Evolutionary conservation across 2,113 vertebrate species (phyloP).

Genomic region (Cynoglossus semilaevis): DNA sequence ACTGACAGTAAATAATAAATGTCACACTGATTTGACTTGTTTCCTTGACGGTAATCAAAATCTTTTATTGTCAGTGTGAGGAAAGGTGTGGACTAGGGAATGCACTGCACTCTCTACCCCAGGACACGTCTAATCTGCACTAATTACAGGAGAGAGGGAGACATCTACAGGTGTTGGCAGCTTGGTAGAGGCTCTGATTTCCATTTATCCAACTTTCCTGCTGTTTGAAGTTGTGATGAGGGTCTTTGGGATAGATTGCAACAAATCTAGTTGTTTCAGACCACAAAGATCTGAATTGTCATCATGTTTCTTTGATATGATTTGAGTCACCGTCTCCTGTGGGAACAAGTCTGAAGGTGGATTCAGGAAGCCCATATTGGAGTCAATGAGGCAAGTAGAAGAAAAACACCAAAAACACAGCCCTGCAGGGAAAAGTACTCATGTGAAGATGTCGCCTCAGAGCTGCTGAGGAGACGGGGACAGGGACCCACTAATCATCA

Average conservation of each 20-base stretch:
- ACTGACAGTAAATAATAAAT: too few relatives aligned
- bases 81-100: conserved; percentile 28
- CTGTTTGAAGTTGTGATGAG: conserved; percentile 41
- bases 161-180: conserved; percentile 8
- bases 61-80: conserved; percentile 12
- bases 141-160: conserved; percentile 19
- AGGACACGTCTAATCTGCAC: conserved; percentile 15
- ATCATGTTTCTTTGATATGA: conserved; percentile 62
- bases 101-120: conserved; percentile 25
- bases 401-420: conserved; percentile 60
- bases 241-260: conserved; percentile 36
- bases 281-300: conserved; percentile 46
- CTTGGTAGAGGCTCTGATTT: background rate
- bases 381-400: conserved; percentile 70
- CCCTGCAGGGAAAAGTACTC: conserved; percentile 61
- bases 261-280: conserved; percentile 45
- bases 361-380: conserved; percentile 73
- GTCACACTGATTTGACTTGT: background rate
- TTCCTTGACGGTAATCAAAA: background rate
- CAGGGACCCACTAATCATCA: background rate
- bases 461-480: conserved; percentile 11
- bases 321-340: conserved; percentile 71
- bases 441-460: conserved; percentile 32
- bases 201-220: conserved; percentile 8
- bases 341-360: conserved; percentile 74